Conservation (phyloP, 1,140 invertebrate genomes). For the Dermatophagoides farinae region DNA sequence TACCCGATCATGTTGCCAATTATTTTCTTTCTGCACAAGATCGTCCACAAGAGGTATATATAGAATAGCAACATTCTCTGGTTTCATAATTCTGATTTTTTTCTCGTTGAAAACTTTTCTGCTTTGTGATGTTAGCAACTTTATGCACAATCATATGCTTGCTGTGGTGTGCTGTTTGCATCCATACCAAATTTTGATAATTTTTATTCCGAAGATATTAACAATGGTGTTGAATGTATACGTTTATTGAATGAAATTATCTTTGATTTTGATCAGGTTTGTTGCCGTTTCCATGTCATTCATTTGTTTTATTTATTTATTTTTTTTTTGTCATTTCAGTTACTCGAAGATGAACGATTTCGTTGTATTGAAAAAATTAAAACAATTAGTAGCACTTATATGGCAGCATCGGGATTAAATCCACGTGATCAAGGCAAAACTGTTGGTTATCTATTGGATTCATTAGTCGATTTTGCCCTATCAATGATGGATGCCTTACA, state of each 20-base stretch:
- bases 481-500: constrained; percentile 70
- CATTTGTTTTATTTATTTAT: neutral
- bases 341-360: constrained; percentile 70
- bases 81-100: neutral
- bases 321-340: constrained; percentile 32
- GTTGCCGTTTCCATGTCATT: neutral
- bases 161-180: constrained; percentile 90
- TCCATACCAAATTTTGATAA: constrained; percentile 96
- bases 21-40: constrained; percentile 62
- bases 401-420: constrained; percentile 93
- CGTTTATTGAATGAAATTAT: constrained; percentile 94
- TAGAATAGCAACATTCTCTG: neutral
- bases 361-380: constrained; percentile 93
- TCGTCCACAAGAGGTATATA: constrained; percentile 37
- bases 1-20: constrained; percentile 82
- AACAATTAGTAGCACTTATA: constrained; percentile 85
- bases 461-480: constrained; percentile 78
- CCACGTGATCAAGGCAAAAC: constrained; percentile 33
- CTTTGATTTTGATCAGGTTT: constrained; percentile 37
- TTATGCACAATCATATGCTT: constrained; percentile 75
- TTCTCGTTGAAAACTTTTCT: neutral
- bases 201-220: constrained; percentile 92
- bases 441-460: constrained; percentile 44
- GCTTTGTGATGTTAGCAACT: constrained; percentile 43
- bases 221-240: constrained; percentile 91